A percentile compares a stretch with the other conserved stretches of the same genome.
Evolutionary conservation across 2,888 invertebrate genomes (phyloP).

Genomic region (Tineola bisselliella): DNA sequence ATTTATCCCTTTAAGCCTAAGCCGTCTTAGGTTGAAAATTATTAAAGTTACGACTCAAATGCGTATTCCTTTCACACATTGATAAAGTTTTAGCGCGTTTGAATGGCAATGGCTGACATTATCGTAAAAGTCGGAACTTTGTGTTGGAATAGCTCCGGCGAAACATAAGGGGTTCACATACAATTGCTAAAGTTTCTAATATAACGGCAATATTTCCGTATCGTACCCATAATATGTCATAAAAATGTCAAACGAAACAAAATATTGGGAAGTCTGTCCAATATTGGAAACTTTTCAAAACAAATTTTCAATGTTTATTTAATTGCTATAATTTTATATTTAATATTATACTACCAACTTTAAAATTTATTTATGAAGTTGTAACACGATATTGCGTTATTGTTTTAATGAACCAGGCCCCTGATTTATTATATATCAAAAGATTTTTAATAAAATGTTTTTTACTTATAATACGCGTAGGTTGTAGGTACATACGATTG

Average conservation of each 20-base stretch:
- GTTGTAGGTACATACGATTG: neutral
- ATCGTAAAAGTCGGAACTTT: slow-evolving; percentile 67
- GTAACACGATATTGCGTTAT: neutral
- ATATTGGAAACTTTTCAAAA: neutral
- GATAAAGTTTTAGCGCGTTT: slow-evolving; percentile 65
- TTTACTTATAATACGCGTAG: too few species aligned
- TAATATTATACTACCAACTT: neutral
- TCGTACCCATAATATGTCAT: slow-evolving; percentile 54
- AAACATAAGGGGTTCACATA: slow-evolving; percentile 66
- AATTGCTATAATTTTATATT: neutral
- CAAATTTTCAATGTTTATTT: neutral
- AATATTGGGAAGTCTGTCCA: neutral
- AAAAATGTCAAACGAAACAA: slow-evolving; percentile 42
- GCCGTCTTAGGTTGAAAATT: slow-evolving; percentile 6
- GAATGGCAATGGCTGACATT: slow-evolving; percentile 67
- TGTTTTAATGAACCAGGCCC: neutral
- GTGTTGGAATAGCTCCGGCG: slow-evolving; percentile 56
- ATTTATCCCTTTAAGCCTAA: neutral
- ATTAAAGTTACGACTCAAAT: slow-evolving; percentile 33
- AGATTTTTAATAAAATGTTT: too few species aligned
- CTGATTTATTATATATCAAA: neutral
- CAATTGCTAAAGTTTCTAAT: slow-evolving; percentile 64
- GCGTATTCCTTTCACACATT: slow-evolving; percentile 62
- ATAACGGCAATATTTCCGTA: slow-evolving; percentile 53
- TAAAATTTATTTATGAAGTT: neutral